A percentile compares a stretch with the other conserved stretches of the same genome.
These are phyloP conservation scores for Palaemon carinicauda DNA, from an alignment of 1,140 invertebrate species.

Conservation along the genomic window DNA sequence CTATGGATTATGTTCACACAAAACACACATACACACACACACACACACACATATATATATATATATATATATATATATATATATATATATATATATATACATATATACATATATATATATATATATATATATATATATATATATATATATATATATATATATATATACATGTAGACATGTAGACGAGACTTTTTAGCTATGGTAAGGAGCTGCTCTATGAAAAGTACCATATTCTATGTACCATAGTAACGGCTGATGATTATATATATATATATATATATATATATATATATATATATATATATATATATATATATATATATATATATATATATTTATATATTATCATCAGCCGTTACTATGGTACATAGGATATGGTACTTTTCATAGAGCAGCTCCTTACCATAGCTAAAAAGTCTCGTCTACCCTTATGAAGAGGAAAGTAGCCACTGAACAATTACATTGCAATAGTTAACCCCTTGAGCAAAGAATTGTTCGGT, in stretches of 20 bases:
- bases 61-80: constrained; percentile 7
- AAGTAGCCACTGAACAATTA: too few relatives aligned
- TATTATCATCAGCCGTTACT: too few relatives aligned
- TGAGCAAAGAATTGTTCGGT: too few relatives aligned
- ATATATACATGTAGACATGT: not conserved
- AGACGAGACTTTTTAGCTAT: not conserved
- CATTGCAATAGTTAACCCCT: too few relatives aligned
- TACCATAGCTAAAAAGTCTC: not conserved
- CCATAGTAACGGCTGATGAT: not conserved
- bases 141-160: constrained; percentile 8
- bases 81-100: not conserved
- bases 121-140: constrained; percentile 4
- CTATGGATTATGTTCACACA: too few relatives aligned
- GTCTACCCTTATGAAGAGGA: too few relatives aligned
- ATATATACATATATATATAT: not conserved
- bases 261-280: too few relatives aligned
- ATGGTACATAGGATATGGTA: not conserved
- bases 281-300: too few relatives aligned
- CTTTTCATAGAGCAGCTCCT: not conserved
- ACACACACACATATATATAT: not conserved
- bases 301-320: too few relatives aligned
- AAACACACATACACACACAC: not conserved
- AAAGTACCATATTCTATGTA: not conserved
- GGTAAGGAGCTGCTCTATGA: not conserved
- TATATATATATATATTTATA: too few relatives aligned